Evolutionary conservation across 2,797 vertebrate species (phyloP), one percentile per base, ranked within the genome.

Genomic region (Manis crassicaudata): DNA sequence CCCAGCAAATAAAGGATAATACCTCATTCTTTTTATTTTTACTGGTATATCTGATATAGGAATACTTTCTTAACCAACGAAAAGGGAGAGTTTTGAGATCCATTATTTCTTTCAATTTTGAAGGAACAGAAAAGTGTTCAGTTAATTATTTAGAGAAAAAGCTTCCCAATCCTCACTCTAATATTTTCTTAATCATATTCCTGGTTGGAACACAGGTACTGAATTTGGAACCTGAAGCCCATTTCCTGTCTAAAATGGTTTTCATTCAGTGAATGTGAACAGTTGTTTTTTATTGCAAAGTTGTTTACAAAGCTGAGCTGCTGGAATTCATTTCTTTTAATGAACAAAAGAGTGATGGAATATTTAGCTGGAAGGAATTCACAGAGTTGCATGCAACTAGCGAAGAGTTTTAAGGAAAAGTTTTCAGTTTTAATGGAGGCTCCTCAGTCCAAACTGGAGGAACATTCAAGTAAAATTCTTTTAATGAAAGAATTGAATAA

Each of bases 271-370:
- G 32, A 93, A 95, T 92, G 37, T 16, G 85, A 96, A 96, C 81
- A 93, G 84, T 97, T 96, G 77, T 81, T 97, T 97, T 95, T 97
- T 90, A 97, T 86, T 97, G 96, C 80, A 90, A 94, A 95, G 90
- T 97, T 98, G 96, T 97, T 97, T 97, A 97, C 96, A 97, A 96
- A 95, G 83, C 88, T 63, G 68, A 96, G 67, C 93, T 97, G 89
- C 97, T 96, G 92, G 95, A 97, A 97, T 90, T 97, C 68, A 97
- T 97, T 97, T 97, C 84, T 97, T 95, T 96, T 96, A 96, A 96
- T 97, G 96, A 98, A 96, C 77, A 97, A 96, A 95, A 94, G 89
- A 92, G 83, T 92, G 88, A 95, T 73, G 87, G 94, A 92, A 95
- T 96, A 98, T 95, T 96, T 96, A 93, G 88, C 93, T 97, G 93